Base-by-base conservation (phyloP, 2,797 vertebrate species). In the Balearica regulorum region DNA sequence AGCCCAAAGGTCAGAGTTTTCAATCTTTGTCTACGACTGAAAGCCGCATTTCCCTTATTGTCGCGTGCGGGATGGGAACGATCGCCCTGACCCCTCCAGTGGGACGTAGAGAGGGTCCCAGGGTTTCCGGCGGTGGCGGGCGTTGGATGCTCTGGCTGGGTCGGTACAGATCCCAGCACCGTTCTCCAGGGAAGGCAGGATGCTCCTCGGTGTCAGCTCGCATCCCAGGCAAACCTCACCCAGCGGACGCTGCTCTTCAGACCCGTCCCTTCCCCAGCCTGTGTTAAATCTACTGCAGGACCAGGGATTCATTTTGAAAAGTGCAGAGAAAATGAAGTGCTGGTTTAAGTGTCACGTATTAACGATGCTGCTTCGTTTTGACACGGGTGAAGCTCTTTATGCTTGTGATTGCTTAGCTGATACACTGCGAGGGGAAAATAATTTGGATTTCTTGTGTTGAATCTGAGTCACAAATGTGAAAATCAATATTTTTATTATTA, bases 401-500 rank as follows among this genome's bases (percentile, higher is more conserved):
- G 41, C 53, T 81, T 44, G 22, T 5, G 9, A 6, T 58, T 81
- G 44, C 65, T 68, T 43, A 48, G 61, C 43, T 78, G 58, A 24
- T 92, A 51, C 5, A 17, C 46, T 57, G 21, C 57, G 54, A 93
- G 22, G 69, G 35, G 33, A 31, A 95, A 90, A 89, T 66, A 70
- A 37, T 79, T 87, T 69, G n/a, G 24, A 66, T 54, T 82, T 86
- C 77, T 89, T 62, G 25, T 54, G 51, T 91, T 0, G 3, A 55
- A 44, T 90, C 43, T 35, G 44, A 96, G 77, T 87, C 54, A 84
- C 39, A 73, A 79, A 93, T 66, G 58, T 26, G 33, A 81, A 92
- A 94, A 97, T 94, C 66, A 48, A 14, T 96, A 60, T 79, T 95
- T 94, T 76, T 93, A 73, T 93, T 21, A 44, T 93, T 84, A 76